These are phyloP conservation scores for Pholis gunnellus DNA, from an alignment of 2,113 vertebrate genomes.

Conservation along the genomic window DNA sequence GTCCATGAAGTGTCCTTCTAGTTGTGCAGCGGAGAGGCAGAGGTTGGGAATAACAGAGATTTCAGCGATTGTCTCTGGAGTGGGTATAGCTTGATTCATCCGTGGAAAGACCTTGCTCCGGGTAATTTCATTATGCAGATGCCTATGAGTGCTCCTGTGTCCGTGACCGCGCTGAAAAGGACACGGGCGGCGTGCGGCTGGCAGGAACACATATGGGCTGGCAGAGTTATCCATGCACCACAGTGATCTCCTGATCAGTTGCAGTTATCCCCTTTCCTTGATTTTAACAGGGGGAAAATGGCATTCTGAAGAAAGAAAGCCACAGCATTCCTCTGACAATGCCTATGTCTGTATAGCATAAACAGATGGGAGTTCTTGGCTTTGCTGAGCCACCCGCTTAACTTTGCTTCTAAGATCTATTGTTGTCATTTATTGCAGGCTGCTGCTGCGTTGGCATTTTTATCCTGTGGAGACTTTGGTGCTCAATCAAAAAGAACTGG, in stretches of 20 bases:
- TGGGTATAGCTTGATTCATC: slow-evolving; percentile 64
- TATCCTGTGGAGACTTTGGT: slow-evolving; percentile 35
- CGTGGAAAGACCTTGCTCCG: slow-evolving; percentile 57
- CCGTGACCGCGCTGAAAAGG: slow-evolving; percentile 45
- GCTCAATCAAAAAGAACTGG: slow-evolving; percentile 18
- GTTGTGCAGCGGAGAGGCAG: slow-evolving; percentile 14
- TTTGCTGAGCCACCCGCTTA: slow-evolving; percentile 19
- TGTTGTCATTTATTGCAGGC: slow-evolving; percentile 58
- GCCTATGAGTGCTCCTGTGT: slow-evolving; percentile 43
- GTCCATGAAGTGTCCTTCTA: slow-evolving; percentile 4
- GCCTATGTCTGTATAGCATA: slow-evolving; percentile 75
- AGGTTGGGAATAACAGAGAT: slow-evolving; percentile 55
- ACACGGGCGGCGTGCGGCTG: slow-evolving; percentile 20
- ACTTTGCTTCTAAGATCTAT: slow-evolving; percentile 52
- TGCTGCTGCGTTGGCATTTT: slow-evolving; percentile 46
- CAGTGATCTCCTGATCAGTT: slow-evolving; percentile 58
- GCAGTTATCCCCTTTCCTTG: slow-evolving; percentile 68
- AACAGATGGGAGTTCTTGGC: slow-evolving; percentile 78
- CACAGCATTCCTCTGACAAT: slow-evolving; percentile 79
- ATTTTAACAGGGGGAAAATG: slow-evolving; percentile 61
- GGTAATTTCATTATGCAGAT: slow-evolving; percentile 74
- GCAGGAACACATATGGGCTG: slow-evolving; percentile 35
- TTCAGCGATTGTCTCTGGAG: slow-evolving; percentile 45
- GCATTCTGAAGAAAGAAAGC: slow-evolving; percentile 62
- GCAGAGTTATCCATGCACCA: slow-evolving; percentile 31